Evolutionary conservation across 2,888 invertebrate genomes (phyloP), one percentile per base, ranked within the genome.

Genomic region (Onthophagus sagittarius): DNA sequence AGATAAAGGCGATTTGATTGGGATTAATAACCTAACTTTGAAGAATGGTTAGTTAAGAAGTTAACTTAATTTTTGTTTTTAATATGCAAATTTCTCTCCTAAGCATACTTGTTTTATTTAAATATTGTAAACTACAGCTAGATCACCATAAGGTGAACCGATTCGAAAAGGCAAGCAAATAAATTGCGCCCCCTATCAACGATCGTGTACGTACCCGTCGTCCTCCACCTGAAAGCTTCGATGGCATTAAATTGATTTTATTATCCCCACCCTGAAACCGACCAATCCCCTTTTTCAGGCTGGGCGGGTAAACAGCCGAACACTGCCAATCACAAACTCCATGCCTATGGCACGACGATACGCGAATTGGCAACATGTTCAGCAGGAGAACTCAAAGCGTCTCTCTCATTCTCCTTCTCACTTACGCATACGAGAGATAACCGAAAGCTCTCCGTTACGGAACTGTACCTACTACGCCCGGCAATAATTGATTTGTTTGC

Each of bases 201-300:
- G 39, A 53, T 53, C 39, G 39, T 11, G 39, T 53, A 53, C 39
- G 39, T 53, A 53, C 39, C 39, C 39, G 39, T 11, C 39, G 39
- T 53, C 39, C 39, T 72, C 71, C 62, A 75, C 71, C 72, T 72
- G 74, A 80, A 53, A 53, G 7, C 39, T 53, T 53, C 80, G 83
- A 83, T 83, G 83, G 84, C 84, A 85, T 85, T 84, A 85, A 86
- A 86, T 85, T 85, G 85, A 85, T 85, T 85, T 85, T 85, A 85
- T 85, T 85, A 84, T 83, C 82, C 83, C 83, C 85, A 80, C 84
- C 82, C 80, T 78, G 76, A 39, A 67, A 39, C 64, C 70, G 71
- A 78, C 83, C 83, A 83, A 84, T 84, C 79, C 79, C 80, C 67
- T 67, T 67, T 80, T 82, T 81, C 82, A 82, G 82, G 81, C 81